Conservation (phyloP, 37 sponge, comb jelly and placozoan species). For the Axinella damicornis region DNA sequence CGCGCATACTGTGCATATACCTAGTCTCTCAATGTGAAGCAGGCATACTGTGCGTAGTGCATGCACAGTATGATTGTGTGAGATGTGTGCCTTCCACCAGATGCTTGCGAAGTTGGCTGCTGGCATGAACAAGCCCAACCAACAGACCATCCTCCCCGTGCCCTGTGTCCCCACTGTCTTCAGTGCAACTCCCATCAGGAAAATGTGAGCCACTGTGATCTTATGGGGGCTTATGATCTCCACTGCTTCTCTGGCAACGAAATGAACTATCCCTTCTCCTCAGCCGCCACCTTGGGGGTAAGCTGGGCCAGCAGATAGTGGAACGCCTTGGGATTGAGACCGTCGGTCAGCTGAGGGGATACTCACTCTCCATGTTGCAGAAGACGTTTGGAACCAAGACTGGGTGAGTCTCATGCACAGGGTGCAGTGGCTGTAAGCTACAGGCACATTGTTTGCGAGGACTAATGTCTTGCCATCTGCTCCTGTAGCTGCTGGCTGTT, state of each 20-base stretch:
- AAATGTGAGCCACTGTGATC: conserved; percentile 45
- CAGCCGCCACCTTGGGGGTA: conserved; percentile 91
- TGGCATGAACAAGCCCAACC: conserved; percentile 92
- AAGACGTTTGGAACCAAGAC: conserved; percentile 76
- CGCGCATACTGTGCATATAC: no score
- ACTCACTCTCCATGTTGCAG: conserved; percentile 33
- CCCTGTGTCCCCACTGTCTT: conserved; percentile 68
- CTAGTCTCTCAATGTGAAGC: no score
- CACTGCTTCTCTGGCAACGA: not conserved
- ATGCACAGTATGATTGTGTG: no score
- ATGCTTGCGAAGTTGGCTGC: conserved; percentile 90
- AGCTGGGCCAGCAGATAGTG: conserved; percentile 75
- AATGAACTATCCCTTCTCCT: not conserved
- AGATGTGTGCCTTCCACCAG: conserved; percentile 6
- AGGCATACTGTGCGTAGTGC: not conserved
- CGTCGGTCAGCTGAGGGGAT: conserved; percentile 65
- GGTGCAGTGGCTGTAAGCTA: not conserved
- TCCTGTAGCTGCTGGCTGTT: conserved; percentile 79
- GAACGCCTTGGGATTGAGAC: conserved; percentile 42
- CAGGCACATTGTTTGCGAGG: not conserved
- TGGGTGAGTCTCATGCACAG: conserved; percentile 43
- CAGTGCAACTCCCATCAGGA: conserved; percentile 64
- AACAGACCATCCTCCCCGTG: conserved; percentile 83
- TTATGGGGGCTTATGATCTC: not conserved
- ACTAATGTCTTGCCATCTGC: no score